Percentiles rank a stretch among this genome's conserved stretches.
These are phyloP conservation scores for Anoplopoma fimbria DNA, from an alignment of 2,113 vertebrate species.

Conservation along the genomic window DNA sequence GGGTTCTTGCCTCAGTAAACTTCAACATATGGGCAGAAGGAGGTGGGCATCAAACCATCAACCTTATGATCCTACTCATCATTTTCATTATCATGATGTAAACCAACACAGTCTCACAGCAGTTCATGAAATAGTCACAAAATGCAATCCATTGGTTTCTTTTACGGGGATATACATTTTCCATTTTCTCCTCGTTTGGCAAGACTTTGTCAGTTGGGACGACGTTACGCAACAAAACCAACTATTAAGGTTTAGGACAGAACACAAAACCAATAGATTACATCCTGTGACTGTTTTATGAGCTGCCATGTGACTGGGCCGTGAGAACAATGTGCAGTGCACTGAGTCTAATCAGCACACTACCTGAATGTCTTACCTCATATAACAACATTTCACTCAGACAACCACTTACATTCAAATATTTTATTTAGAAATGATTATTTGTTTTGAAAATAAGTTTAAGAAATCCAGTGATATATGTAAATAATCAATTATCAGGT, in stretches of 20 bases:
- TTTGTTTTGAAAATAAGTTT: slow-evolving; percentile 94
- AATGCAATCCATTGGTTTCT: no score
- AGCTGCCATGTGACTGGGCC: background rate
- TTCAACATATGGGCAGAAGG: background rate
- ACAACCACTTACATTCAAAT: slow-evolving; percentile 61
- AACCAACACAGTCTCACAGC: no score
- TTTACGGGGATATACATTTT: no score
- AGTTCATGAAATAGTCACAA: no score
- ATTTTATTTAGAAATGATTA: slow-evolving; percentile 93
- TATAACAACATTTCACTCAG: background rate
- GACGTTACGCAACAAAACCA: no score
- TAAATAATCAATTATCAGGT: slow-evolving; percentile 95
- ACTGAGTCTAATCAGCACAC: background rate
- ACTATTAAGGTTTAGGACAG: no score
- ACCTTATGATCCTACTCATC: background rate
- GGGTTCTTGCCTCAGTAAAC: background rate
- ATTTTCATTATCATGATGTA: background rate
- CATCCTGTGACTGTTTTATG: background rate
- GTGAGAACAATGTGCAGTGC: background rate
- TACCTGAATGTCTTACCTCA: background rate
- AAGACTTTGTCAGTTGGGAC: no score
- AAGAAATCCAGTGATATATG: slow-evolving; percentile 98
- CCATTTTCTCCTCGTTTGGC: no score
- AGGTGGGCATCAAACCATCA: background rate
- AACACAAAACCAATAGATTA: background rate